Evolutionary conservation across 92 coral and sea anemone genomes (phyloP), one percentile per base, ranked within the genome.

Genomic region (Actinernus sp.): DNA sequence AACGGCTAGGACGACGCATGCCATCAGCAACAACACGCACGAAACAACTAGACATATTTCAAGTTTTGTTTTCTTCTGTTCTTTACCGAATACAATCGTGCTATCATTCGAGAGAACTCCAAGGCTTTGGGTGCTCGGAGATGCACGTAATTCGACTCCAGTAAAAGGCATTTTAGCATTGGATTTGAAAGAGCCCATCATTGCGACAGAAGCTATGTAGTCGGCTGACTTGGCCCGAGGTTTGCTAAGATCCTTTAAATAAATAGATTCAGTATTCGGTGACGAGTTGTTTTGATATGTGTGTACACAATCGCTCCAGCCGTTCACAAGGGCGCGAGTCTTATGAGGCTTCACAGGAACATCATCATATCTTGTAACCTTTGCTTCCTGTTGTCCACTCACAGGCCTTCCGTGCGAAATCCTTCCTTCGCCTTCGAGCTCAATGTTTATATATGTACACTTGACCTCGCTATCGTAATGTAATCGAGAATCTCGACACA

Each of bases 51-150:
- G 64, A 7, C 61, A 71, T 6, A 83, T 55, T 57, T 83, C 73
- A 0, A 78, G 52, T 46, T 69, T 65, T 41, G 41, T 82, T 9
- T 74, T 80, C n/a, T 55, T 51, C 0, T 16, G 17, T 3, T 79
- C 47, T 43, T 68, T 64, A 16, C 65, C 82, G 13, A 79, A 79
- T 9, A 64, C 78, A 44, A 67, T 69, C 31, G 70, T 74, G 25
- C 88, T 78, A 8, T 68, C 58, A 1, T 19, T 51, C 0, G 89
- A 63, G 65, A 61, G 36, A 2, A 87, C 84, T 12, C 89, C 97
- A 20, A 82, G 88, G 27, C 88, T 82, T 57, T 92, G 97, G 5
- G 88, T 76, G 63, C 93, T 88, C 0, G 88, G 76, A 18, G 57
- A 70, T 11, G 63, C 31, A 65, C 60, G 65, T 38, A 84, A 58